phyloP scores from a whole-genome alignment of 2,888 invertebrate species.

The Alviniconcha strummeri region DNA sequence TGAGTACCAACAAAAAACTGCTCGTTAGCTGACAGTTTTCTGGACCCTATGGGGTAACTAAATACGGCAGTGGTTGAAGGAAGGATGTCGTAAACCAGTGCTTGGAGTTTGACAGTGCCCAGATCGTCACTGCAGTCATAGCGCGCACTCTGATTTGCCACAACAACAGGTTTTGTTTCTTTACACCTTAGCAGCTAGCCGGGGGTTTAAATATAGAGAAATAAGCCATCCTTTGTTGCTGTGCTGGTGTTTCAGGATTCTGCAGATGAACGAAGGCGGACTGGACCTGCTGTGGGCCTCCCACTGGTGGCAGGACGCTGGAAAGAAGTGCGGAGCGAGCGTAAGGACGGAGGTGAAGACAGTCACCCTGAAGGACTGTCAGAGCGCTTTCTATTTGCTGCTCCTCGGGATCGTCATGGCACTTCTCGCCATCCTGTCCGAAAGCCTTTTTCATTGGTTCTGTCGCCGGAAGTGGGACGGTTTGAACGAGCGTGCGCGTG shows the following conservation, averaged over 20 bases:
- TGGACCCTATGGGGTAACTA: too few species aligned
- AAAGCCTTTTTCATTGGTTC: not conserved
- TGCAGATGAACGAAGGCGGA: conserved; percentile 24
- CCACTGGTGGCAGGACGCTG: not conserved
- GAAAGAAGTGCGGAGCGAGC: not conserved
- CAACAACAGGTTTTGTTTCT: too few species aligned
- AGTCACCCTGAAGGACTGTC: conserved; percentile 6
- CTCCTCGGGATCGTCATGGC: conserved; percentile 10
- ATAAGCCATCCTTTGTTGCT: too few species aligned
- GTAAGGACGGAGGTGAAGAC: conserved; percentile 12
- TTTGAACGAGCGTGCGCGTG: not conserved
- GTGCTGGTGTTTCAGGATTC: not conserved
- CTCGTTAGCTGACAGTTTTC: too few species aligned
- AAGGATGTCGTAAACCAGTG: too few species aligned
- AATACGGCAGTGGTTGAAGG: too few species aligned
- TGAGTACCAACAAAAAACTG: too few species aligned
- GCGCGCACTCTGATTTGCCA: too few species aligned
- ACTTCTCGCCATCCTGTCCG: not conserved
- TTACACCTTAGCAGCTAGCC: too few species aligned
- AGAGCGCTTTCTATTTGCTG: conserved; percentile 24
- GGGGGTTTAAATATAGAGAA: too few species aligned
- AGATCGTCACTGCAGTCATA: too few species aligned
- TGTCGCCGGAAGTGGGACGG: not conserved
- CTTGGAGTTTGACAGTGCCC: too few species aligned
- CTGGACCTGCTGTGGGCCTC: conserved; percentile 23